Evolutionary conservation across 2,113 vertebrate species (phyloP).

Genomic region (Saccopteryx leptura): DNA sequence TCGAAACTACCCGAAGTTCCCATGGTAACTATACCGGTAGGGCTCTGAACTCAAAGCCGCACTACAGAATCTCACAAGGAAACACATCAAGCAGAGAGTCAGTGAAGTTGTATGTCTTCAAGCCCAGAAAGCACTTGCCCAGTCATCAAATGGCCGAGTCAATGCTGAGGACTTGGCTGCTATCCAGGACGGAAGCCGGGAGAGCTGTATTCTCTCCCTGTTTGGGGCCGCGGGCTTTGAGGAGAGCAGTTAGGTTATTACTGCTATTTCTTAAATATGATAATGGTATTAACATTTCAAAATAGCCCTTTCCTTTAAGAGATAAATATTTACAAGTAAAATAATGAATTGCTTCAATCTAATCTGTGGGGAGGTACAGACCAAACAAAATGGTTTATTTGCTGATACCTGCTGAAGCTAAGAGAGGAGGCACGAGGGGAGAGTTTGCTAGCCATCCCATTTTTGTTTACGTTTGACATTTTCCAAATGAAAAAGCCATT

Average conservation of each 20-base stretch:
- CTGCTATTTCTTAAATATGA: not conserved
- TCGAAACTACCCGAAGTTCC: not conserved
- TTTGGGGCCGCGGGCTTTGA: not conserved
- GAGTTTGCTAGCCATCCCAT: not conserved
- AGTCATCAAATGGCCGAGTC: not conserved
- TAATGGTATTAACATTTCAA: not conserved
- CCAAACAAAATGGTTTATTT: not conserved
- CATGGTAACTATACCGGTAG: not conserved
- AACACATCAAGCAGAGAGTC: not conserved
- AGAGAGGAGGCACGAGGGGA: not conserved
- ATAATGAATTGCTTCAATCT: slow-evolving; percentile 3
- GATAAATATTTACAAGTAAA: not conserved
- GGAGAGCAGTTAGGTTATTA: not conserved
- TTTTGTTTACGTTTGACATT: slow-evolving; percentile 40
- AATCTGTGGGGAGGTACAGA: not conserved
- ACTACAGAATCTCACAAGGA: not conserved
- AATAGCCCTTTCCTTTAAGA: not conserved
- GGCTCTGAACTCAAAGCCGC: not conserved
- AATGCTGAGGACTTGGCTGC: not conserved
- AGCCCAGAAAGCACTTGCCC: not conserved
- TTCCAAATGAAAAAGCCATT: slow-evolving; percentile 39
- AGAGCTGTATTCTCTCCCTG: not conserved
- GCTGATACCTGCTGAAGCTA: not conserved
- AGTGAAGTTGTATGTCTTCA: not conserved
- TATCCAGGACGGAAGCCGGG: not conserved